Evolutionary conservation across 2,888 invertebrate genomes (phyloP), one percentile per base, ranked within the genome.

Genomic region (Osmoderma eremita): DNA sequence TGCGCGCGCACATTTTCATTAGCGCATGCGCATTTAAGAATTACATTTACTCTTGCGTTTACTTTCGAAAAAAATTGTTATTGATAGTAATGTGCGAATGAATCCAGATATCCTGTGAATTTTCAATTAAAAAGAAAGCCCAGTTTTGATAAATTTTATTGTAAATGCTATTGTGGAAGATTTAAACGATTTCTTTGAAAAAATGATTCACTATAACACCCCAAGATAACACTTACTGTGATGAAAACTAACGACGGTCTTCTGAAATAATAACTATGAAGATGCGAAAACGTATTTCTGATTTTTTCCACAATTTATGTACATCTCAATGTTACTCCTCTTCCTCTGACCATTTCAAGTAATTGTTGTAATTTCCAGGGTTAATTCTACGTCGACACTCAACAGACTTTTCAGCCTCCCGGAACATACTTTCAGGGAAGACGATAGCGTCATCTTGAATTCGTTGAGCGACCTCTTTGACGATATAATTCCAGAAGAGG

Each of bases 291-390:
- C 24, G 58, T 61, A 51, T 53, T 62, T 30, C 36, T 49, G 22
- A 22, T 18, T 8, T 58, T 22, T 15, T 38, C 1, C 6, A 10
- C n/a, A n/a, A n/a, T n/a, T n/a, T 30, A 49, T 18, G 48, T 12
- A 41, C 22, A 48, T n/a, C n/a, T n/a, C n/a, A n/a, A n/a, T n/a
- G n/a, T n/a, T n/a, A n/a, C n/a, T n/a, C n/a, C n/a, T n/a, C n/a
- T n/a, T n/a, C n/a, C n/a, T n/a, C n/a, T n/a, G n/a, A n/a, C n/a
- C n/a, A n/a, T n/a, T n/a, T n/a, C n/a, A n/a, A n/a, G n/a, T n/a
- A n/a, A n/a, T n/a, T n/a, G n/a, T n/a, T n/a, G 24, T 61, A 64
- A 20, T 30, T 69, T 69, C n/a, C 65, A 76, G 76, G 69, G 71
- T 75, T 18, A 73, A 76, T 69, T 73, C 74, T 18, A 68, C 74